Percentiles rank a stretch among this genome's conserved stretches.
Evolutionary conservation across 2,888 invertebrate genomes (phyloP).

Genomic region (Crepidodera aurea): DNA sequence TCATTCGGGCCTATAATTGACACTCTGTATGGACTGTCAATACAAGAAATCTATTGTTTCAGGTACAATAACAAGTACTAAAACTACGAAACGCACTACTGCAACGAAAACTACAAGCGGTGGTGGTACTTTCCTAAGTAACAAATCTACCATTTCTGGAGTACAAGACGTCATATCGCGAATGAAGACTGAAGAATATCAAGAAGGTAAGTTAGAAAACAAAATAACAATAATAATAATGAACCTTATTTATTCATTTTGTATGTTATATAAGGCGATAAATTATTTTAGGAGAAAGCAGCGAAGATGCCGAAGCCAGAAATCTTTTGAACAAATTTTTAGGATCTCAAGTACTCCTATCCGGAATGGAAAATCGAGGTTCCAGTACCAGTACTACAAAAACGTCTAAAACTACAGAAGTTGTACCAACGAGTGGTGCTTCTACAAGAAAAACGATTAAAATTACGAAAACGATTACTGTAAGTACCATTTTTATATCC

Average conservation of each 20-base stretch:
- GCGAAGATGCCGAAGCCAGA: constrained; percentile 76
- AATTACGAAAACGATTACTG: constrained; percentile 47
- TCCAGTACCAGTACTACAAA: constrained; percentile 40
- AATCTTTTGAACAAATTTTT: constrained; percentile 84
- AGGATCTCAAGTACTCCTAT: constrained; percentile 81
- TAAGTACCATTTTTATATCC: no score
- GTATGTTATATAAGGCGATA: no score
- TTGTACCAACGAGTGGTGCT: constrained; percentile 20
- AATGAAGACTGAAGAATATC: constrained; percentile 71
- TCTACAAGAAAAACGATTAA: constrained; percentile 37
- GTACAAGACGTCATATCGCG: constrained; percentile 79
- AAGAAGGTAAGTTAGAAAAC: constrained; percentile 59
- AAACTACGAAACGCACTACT: constrained; percentile 33
- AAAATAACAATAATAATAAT: no score
- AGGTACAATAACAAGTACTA: constrained; percentile 13
- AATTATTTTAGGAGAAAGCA: constrained; percentile 66
- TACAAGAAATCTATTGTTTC: no score
- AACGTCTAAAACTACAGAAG: constrained; percentile 47
- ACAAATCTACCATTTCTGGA: constrained; percentile 74
- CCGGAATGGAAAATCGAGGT: constrained; percentile 72
- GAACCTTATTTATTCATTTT: no score
- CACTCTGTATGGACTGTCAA: no score
- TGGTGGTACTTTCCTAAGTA: constrained; percentile 74
- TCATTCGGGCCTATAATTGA: no score
- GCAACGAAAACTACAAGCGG: constrained; percentile 34